Conservation (phyloP, 2,888 invertebrate species). For the Hypsopygia costalis region DNA sequence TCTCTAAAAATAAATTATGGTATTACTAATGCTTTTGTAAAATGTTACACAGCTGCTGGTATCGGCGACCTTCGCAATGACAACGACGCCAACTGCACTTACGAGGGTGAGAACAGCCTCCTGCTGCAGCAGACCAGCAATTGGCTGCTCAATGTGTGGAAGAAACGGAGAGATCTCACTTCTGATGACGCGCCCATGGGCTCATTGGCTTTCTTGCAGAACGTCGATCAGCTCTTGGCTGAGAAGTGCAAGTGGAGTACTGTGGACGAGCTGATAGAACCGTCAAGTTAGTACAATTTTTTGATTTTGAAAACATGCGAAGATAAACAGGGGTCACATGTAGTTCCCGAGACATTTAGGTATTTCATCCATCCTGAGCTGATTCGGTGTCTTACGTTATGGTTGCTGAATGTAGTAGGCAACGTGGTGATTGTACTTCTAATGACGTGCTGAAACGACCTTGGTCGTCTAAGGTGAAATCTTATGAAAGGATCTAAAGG, state of each 20-base stretch:
- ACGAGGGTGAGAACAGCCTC: conserved; percentile 95
- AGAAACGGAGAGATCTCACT: conserved; percentile 47
- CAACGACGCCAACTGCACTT: conserved; percentile 93
- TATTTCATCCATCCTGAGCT: no score
- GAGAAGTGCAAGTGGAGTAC: conserved; percentile 72
- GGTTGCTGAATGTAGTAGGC: no score
- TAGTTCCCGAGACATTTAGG: no score
- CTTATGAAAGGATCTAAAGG: no score
- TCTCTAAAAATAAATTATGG: no score
- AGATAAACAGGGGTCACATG: no score
- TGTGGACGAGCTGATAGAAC: conserved; percentile 70
- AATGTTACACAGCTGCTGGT: conserved; percentile 80
- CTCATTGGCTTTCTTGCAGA: conserved; percentile 83
- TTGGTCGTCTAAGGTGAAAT: no score
- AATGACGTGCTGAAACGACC: no score
- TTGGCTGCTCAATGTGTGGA: conserved; percentile 87
- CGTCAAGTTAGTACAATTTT: conserved; percentile 64
- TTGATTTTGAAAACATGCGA: not conserved
- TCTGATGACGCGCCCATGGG: conserved; percentile 82
- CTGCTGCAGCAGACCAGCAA: conserved; percentile 93
- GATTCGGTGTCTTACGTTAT: no score
- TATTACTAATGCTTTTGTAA: no score
- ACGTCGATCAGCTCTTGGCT: conserved; percentile 74
- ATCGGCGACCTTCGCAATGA: conserved; percentile 88
- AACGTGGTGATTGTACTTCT: no score